Evolutionary conservation across 2,797 vertebrate species (phyloP).

Genomic region (Myotis vivesi): DNA sequence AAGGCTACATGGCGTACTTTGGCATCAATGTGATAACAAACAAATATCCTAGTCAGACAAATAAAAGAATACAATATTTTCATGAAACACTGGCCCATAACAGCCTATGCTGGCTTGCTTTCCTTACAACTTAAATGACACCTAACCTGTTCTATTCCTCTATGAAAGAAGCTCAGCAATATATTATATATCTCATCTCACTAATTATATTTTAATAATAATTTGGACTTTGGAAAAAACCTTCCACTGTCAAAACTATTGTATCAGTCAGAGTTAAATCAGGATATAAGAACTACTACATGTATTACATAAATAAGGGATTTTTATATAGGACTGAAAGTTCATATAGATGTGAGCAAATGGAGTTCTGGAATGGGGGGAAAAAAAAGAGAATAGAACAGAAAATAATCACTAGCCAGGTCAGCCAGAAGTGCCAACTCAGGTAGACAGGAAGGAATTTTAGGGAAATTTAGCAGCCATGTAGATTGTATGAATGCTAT

Average conservation of each 20-base stretch:
- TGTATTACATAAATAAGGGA: neutral
- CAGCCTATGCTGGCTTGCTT: neutral
- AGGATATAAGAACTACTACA: neutral
- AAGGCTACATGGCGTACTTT: neutral
- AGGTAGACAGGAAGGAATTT: neutral
- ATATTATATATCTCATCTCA: neutral
- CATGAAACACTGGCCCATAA: neutral
- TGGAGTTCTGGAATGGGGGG: neutral
- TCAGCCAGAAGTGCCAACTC: neutral
- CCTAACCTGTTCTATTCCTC: neutral
- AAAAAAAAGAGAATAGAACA: neutral
- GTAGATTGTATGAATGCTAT: neutral
- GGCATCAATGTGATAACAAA: constrained; percentile 15
- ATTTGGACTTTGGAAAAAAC: constrained; percentile 35
- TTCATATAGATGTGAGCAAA: neutral
- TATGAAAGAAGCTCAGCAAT: neutral
- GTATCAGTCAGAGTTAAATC: constrained; percentile 41
- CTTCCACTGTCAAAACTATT: constrained; percentile 45
- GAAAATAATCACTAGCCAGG: neutral
- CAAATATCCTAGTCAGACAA: constrained; percentile 22
- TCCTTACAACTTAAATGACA: constrained; percentile 32
- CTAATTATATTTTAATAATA: constrained; percentile 47
- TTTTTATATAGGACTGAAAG: constrained; percentile 2
- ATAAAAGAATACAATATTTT: constrained; percentile 33
- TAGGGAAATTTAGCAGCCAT: neutral